Evolutionary conservation across 1,140 invertebrate genomes (phyloP), one percentile per base, ranked within the genome.

Genomic region (Calliphora vicina): DNA sequence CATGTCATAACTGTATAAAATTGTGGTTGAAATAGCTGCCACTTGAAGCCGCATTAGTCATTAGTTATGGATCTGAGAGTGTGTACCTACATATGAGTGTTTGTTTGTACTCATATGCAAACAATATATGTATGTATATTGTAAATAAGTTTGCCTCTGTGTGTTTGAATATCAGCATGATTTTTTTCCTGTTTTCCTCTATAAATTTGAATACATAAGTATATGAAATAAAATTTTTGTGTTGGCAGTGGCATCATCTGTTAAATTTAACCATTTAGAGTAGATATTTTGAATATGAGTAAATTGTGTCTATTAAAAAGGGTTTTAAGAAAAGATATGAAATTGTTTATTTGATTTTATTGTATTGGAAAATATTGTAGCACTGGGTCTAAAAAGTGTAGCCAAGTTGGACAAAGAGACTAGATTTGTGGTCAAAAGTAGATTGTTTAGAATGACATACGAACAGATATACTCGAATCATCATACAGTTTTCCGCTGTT

Each of bases 11-110:
- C 57, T 67, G 57, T 67, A 67, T 67, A 23, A 67, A 67, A 67
- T 67, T 67, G 57, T 67, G 57, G 57, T 67, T 67, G 23, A 67
- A 67, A 67, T 23, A 23, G 57, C n/a, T 67, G 57, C 57, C 57
- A 67, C 57, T 67, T 67, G 57, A 67, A 23, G 57, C 57, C 57
- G 57, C 57, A 67, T 67, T 67, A 67, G 61, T 67, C 61, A 67
- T 67, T 67, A 67, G 61, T 67, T 67, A 23, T 25, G 61, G 17
- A 67, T 67, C 61, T 67, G 13, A 4, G 2, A 17, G 6, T 61
- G 50, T n/a, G 13, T 61, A 17, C 50, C n/a, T n/a, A n/a, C n/a
- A n/a, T 25, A 20, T 67, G 61, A 0, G 6, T 67, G 9, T 23
- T 67, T 67, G 50, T 67, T 20, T 67, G 20, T 20, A 67, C 1